These are phyloP conservation scores for Argyresthia albistria DNA, from an alignment of 2,888 invertebrate species.

Conservation along the genomic window DNA sequence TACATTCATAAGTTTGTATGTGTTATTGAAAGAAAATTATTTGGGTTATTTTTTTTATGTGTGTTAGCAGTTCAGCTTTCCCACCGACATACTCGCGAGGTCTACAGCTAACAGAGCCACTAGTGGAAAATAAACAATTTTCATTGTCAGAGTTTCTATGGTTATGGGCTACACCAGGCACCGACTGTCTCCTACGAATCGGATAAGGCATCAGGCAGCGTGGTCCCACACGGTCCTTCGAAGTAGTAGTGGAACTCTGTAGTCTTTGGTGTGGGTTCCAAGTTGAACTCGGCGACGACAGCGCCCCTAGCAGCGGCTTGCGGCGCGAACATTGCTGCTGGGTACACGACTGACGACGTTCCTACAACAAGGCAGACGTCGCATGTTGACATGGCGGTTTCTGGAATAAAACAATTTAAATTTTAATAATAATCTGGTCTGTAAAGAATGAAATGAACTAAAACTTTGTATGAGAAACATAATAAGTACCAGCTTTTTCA, in stretches of 20 bases:
- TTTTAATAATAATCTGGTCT: not conserved
- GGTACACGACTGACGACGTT: constrained; percentile 90
- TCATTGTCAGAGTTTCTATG: no score
- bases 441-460: no score
- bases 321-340: constrained; percentile 91
- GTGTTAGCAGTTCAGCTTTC: no score
- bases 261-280: constrained; percentile 56
- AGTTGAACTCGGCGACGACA: constrained; percentile 65
- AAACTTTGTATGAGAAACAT: no score
- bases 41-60: no score
- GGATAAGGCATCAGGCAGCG: constrained; percentile 42
- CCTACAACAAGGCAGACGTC: constrained; percentile 88
- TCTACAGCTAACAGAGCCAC: no score
- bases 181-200: constrained; percentile 17
- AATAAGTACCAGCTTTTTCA: constrained; percentile 65
- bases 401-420: constrained; percentile 32
- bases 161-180: no score
- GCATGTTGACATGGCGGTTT: constrained; percentile 75
- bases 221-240: constrained; percentile 57
- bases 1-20: no score
- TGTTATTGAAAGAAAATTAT: no score
- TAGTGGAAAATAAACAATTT: no score
- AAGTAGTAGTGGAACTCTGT: constrained; percentile 55
- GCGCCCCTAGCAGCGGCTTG: constrained; percentile 79
- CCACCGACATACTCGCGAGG: no score